Percentiles rank a stretch among this genome's conserved stretches.
These are phyloP conservation scores for Holcopasites calliopsidis DNA, from an alignment of 1,140 invertebrate species.

Conservation along the genomic window DNA sequence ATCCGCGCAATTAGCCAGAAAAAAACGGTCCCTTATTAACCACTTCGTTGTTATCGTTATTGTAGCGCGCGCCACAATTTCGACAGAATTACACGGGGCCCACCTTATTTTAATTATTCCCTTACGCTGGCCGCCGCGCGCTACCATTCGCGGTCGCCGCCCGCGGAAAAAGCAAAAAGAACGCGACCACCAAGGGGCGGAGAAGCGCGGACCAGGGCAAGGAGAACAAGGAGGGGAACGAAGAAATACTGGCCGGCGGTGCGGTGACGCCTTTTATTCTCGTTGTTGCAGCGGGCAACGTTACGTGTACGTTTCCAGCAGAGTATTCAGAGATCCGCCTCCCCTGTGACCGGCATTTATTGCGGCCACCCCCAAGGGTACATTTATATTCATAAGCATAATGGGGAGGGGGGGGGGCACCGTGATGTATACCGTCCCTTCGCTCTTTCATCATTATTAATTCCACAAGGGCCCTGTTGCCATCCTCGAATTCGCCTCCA, in stretches of 20 bases:
- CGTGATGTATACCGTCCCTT: conserved; percentile 59
- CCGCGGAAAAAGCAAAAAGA: neutral
- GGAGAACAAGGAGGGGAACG: neutral
- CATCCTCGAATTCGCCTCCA: conserved; percentile 2
- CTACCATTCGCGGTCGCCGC: conserved; percentile 20
- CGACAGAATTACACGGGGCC: conserved; percentile 49
- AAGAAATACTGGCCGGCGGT: conserved; percentile 51
- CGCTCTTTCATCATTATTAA: conserved; percentile 65
- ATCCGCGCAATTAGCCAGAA: conserved; percentile 2
- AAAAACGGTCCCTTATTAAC: conserved; percentile 14
- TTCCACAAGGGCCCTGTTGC: conserved; percentile 35
- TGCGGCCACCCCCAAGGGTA: conserved; percentile 60
- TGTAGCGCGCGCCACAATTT: conserved; percentile 49
- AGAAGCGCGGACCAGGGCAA: neutral
- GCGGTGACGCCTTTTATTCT: conserved; percentile 54
- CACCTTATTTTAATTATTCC: conserved; percentile 64
- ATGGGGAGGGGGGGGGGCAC: too few species aligned
- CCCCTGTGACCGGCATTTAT: conserved; percentile 57
- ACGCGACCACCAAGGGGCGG: neutral
- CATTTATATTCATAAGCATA: conserved; percentile 68
- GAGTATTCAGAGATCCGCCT: conserved; percentile 61
- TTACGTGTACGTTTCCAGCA: conserved; percentile 54
- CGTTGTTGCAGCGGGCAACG: conserved; percentile 40
- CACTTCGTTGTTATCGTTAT: conserved; percentile 57
- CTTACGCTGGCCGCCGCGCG: conserved; percentile 44